A percentile compares a stretch with the other conserved stretches of the same genome.
phyloP scores from a whole-genome alignment of 2,113 vertebrate genomes.

The Podilymbus podiceps region DNA sequence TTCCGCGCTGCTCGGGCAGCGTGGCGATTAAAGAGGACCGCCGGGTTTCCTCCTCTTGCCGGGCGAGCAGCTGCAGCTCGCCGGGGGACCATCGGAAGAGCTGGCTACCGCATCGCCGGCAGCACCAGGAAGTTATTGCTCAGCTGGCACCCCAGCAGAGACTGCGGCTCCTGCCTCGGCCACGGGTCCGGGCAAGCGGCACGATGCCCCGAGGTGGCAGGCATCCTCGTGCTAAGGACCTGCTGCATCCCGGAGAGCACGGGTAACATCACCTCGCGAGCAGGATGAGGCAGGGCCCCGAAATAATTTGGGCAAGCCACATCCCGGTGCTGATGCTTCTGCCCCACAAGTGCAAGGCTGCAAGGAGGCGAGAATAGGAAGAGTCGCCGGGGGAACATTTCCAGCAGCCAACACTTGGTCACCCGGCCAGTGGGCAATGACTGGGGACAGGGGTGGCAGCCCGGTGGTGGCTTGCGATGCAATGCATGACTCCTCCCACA shows the following conservation, averaged over 20 bases:
- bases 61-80: background rate
- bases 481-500: background rate
- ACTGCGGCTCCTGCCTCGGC: rapidly evolving
- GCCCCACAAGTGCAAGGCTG: background rate
- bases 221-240: rapidly evolving
- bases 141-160: background rate
- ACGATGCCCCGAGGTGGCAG: background rate
- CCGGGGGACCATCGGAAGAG: background rate
- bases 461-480: no score
- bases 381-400: background rate
- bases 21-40: no score
- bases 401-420: background rate
- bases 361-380: background rate
- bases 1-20: rapidly evolving
- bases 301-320: background rate
- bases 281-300: background rate
- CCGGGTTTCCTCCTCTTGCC: background rate
- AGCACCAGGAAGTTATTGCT: background rate
- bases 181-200: rapidly evolving
- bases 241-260: rapidly evolving
- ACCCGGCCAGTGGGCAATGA: background rate
- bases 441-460: background rate
- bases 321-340: background rate
- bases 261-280: rapidly evolving
- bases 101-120: background rate